These are phyloP conservation scores for Ciconia boyciana DNA, from an alignment of 2,113 vertebrate genomes.

Conservation along the genomic window DNA sequence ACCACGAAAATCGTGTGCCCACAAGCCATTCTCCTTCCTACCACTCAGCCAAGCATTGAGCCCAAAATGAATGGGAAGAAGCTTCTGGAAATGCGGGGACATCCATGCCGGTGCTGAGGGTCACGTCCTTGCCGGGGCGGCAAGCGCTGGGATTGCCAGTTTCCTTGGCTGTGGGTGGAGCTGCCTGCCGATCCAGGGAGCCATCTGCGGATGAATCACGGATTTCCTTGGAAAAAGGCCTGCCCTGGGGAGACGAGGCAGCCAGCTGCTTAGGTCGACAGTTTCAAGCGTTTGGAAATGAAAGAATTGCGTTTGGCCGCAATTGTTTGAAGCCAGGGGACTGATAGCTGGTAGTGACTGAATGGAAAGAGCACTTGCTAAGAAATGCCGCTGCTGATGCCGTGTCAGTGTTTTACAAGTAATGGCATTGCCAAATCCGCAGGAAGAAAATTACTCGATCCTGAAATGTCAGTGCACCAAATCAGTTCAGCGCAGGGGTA, in stretches of 20 bases:
- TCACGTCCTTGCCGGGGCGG: not conserved
- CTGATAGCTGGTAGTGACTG: not conserved
- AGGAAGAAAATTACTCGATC: not conserved
- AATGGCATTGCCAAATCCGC: not conserved
- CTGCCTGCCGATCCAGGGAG: not conserved
- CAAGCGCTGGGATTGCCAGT: not conserved
- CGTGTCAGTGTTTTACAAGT: not conserved
- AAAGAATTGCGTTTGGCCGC: not conserved
- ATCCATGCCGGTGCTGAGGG: rapidly evolving
- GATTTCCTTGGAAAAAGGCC: constrained; percentile 20
- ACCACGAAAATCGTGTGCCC: rapidly evolving
- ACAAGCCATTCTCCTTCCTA: not conserved
- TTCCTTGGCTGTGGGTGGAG: constrained; percentile 15
- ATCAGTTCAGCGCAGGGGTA: not conserved
- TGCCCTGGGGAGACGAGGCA: constrained; percentile 10
- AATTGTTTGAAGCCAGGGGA: not conserved
- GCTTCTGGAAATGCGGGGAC: not conserved
- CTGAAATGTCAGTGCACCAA: not conserved
- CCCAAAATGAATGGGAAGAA: rapidly evolving
- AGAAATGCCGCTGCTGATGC: not conserved
- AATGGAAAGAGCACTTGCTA: not conserved
- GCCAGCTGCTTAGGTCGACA: not conserved
- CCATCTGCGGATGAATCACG: constrained; percentile 65
- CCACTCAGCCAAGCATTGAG: not conserved
- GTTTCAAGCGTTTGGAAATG: not conserved